Evolutionary conservation across 2,888 invertebrate species (phyloP), one percentile per base, ranked within the genome.

Genomic region (Crematogaster levior): DNA sequence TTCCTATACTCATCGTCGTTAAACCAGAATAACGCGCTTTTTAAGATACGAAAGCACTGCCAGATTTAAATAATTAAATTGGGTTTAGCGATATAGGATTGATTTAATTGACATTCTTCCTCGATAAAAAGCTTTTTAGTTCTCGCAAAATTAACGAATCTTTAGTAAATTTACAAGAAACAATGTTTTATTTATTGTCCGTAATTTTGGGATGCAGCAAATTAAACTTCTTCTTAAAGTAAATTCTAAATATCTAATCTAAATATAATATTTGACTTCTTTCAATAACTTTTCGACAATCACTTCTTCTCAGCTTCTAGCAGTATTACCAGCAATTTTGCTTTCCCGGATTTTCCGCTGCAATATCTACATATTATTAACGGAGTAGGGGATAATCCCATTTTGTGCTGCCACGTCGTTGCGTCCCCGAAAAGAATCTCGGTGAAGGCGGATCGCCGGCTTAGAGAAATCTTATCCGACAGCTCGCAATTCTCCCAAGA

Each of bases 401-500:
- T 48, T 61, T 37, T 58, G 12, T n/a, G 10, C 37, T n/a, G 27
- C 40, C n/a, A 37, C 37, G 12, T 27, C 18, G 27, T 34, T 34
- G 3, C 34, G 34, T 34, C 53, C 21, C 9, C 53, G 58, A 56
- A 12, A 43, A 56, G 40, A 9, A 56, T 56, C 61, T 63, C 60
- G 51, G 56, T 30, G 24, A 65, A 21, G 68, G 70, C 46, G 40
- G 34, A n/a, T 58, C 60, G 56, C n/a, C 24, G 61, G 84, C 82
- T 75, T 75, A 84, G 81, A 84, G 88, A 89, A 90, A 87, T 89
- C 88, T 89, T 87, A 86, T 65, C 82, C 56, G 75, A 43, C 72
- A 24, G 51, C 40, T 56, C 77, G 70, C 85, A 81, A 84, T 85
- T 82, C 85, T 81, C 37, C 4, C 15, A 24, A 34, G 82, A 58